Evolutionary conservation across 2,888 invertebrate species (phyloP).

Genomic region (Campoplex capitator): DNA sequence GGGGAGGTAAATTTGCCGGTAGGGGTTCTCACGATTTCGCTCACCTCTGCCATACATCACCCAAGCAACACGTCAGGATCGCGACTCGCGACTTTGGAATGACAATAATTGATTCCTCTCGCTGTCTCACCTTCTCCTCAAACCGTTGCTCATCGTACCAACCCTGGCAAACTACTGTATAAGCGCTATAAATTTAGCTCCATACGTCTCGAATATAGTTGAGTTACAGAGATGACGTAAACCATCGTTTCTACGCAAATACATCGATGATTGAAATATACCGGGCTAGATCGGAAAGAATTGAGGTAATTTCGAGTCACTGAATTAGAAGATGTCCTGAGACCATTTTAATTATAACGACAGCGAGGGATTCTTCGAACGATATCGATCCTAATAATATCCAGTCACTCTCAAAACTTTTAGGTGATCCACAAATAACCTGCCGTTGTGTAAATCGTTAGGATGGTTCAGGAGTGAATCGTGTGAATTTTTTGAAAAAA

Average conservation of each 20-base stretch:
- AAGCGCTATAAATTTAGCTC: slow-evolving; percentile 53
- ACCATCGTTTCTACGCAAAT: slow-evolving; percentile 30
- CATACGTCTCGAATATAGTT: slow-evolving; percentile 28
- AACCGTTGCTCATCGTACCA: background rate
- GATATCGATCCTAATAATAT: slow-evolving; percentile 75
- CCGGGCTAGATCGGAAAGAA: slow-evolving; percentile 45
- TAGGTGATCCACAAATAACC: background rate
- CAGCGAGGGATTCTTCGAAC: slow-evolving; percentile 44
- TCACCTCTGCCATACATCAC: slow-evolving; percentile 79
- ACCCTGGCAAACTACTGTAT: slow-evolving; percentile 42
- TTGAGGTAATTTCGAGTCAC: background rate
- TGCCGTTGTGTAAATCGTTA: background rate
- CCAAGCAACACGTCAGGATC: slow-evolving; percentile 81
- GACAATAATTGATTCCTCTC: slow-evolving; percentile 83
- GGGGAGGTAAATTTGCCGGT: slow-evolving; percentile 18
- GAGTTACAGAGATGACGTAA: slow-evolving; percentile 23
- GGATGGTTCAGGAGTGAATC: background rate
- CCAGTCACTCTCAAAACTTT: background rate
- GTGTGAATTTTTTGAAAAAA: background rate
- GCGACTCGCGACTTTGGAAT: slow-evolving; percentile 80
- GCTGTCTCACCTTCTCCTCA: slow-evolving; percentile 43
- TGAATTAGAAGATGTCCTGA: slow-evolving; percentile 46
- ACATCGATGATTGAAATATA: slow-evolving; percentile 16
- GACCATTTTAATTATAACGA: slow-evolving; percentile 58
- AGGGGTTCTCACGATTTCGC: slow-evolving; percentile 68